Evolutionary conservation across 1,140 invertebrate species (phyloP).

Genomic region (Gryllus bimaculatus): DNA sequence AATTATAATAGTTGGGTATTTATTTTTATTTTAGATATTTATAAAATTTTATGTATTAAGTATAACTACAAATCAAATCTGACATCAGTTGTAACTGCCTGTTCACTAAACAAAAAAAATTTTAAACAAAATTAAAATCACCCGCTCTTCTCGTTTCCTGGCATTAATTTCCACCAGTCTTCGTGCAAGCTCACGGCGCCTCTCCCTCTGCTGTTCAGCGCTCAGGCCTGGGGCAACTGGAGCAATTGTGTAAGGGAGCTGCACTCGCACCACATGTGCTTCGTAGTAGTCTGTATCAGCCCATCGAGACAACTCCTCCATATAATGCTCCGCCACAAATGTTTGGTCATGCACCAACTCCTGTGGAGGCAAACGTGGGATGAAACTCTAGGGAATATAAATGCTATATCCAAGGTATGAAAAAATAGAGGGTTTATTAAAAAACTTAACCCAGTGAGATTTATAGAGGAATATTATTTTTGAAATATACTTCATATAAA

Average conservation of each 20-base stretch:
- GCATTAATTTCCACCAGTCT: conserved; percentile 78
- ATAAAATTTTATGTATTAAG: too few species aligned
- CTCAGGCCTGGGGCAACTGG: conserved; percentile 38
- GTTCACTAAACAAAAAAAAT: too few species aligned
- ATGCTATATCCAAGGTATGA: too few species aligned
- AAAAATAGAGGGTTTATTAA: too few species aligned
- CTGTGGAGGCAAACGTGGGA: conserved; percentile 31
- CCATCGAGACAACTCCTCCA: conserved; percentile 71
- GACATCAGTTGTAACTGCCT: too few species aligned
- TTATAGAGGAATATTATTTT: too few species aligned
- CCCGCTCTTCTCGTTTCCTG: conserved; percentile 69
- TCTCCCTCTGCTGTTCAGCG: conserved; percentile 72
- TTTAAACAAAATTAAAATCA: conserved; percentile 25
- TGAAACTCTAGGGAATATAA: background rate
- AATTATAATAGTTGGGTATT: too few species aligned
- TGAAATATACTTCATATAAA: too few species aligned
- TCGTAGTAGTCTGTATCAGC: conserved; percentile 73
- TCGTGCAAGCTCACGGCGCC: conserved; percentile 70
- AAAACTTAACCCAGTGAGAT: too few species aligned
- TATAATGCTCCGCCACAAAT: conserved; percentile 66
- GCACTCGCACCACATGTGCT: conserved; percentile 69
- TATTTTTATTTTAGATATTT: too few species aligned
- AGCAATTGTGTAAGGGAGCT: conserved; percentile 65
- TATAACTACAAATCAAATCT: too few species aligned
- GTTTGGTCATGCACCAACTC: conserved; percentile 76